A percentile compares a stretch with the other conserved stretches of the same genome.
Conservation (phyloP, 2,113 vertebrate genomes). For the Calidris pugnax region DNA sequence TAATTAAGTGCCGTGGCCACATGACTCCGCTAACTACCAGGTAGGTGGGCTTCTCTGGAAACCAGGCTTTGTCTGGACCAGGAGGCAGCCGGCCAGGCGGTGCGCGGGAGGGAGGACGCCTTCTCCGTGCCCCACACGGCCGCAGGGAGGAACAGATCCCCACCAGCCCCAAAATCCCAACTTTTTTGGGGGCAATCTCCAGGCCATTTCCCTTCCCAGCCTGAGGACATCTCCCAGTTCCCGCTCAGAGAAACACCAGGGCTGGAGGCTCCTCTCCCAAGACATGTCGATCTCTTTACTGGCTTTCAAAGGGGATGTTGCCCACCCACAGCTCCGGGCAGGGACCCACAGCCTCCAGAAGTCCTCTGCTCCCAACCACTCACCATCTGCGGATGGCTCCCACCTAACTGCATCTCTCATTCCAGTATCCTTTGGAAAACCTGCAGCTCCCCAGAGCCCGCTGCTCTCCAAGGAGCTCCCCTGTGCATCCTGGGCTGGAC, state of each 20-base stretch:
- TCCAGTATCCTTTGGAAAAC: background rate
- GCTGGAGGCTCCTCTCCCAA: background rate
- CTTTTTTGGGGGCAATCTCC: background rate
- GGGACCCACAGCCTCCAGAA: background rate
- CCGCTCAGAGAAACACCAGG: background rate
- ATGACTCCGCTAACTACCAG: conserved; percentile 42
- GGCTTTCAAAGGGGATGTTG: background rate
- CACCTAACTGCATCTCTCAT: background rate
- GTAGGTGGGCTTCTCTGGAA: conserved; percentile 50
- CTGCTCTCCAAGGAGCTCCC: background rate
- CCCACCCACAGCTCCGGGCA: background rate
- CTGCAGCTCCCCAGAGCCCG: background rate
- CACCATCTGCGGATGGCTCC: background rate
- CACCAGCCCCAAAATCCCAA: background rate
- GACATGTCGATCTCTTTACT: fast-evolving
- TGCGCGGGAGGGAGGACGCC: background rate
- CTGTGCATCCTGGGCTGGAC: fast-evolving
- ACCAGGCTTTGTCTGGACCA: background rate
- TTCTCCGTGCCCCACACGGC: background rate
- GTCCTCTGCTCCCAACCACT: background rate
- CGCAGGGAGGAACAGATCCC: background rate
- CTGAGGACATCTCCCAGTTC: background rate
- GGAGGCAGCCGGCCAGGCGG: background rate
- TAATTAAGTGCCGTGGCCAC: conserved; percentile 63
- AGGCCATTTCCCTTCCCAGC: background rate